A percentile compares a stretch with the other conserved stretches of the same genome.
Evolutionary conservation across 1,140 invertebrate genomes (phyloP).

Genomic region (Ceratoteleas bidentatus): DNA sequence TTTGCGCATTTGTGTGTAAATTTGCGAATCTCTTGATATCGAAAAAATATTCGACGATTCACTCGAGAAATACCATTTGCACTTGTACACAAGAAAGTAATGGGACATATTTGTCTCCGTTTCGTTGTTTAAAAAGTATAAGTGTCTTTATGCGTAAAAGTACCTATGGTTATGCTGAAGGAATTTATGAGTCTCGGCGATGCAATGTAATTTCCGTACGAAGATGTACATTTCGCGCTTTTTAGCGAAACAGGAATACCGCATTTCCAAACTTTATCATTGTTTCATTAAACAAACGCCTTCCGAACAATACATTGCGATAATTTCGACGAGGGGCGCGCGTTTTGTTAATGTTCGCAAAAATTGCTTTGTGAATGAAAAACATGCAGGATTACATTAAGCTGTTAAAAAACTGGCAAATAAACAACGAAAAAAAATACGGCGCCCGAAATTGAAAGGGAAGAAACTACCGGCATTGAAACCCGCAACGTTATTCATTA

Average conservation of each 20-base stretch:
- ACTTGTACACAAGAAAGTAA: not conserved
- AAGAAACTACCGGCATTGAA: not conserved
- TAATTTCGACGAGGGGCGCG: no score
- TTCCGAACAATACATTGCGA: not conserved
- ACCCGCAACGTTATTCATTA: not conserved
- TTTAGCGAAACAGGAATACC: not conserved
- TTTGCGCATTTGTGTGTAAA: not conserved
- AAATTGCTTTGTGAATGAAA: no score
- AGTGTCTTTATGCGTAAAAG: slow-evolving; percentile 1
- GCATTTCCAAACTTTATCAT: not conserved
- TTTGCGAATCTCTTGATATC: slow-evolving; percentile 1
- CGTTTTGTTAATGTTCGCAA: no score
- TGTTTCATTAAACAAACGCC: not conserved
- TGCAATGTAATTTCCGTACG: not conserved
- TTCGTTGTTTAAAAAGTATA: slow-evolving; percentile 1
- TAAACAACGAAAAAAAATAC: no score
- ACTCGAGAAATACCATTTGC: not conserved
- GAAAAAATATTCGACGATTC: not conserved
- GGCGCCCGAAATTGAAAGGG: not conserved
- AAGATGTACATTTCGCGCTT: not conserved
- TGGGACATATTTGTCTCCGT: not conserved
- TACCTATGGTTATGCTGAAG: not conserved
- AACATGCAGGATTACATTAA: no score
- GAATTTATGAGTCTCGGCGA: not conserved
- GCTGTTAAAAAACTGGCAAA: no score